Base-by-base conservation (phyloP, 2,888 invertebrate species). In the Pandemis cinnamomeana region DNA sequence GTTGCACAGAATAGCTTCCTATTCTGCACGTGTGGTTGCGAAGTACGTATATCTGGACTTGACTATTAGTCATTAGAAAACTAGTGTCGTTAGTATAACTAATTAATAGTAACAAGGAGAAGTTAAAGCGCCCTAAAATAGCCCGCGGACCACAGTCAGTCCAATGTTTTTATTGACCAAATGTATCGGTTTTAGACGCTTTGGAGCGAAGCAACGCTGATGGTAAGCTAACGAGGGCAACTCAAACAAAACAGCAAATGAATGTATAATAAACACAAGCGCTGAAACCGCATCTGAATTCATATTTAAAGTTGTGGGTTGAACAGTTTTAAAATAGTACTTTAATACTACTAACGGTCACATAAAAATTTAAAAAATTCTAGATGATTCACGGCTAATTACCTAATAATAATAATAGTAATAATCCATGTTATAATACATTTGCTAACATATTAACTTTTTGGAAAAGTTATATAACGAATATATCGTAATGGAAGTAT, bases 161-260 rank as follows among this genome's bases (percentile, higher is more conserved):
- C 48, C 48, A 48, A 48, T 51, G 51, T 51, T 51, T 51, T 51
- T 51, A 20, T 55, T 55, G 20, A 20, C 55, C 55, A 20, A 55
- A 55, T 55, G 7, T 55, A 55, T 8, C 20, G 15, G 20, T 55
- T 70, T 53, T n/a, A 27, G 48, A 55, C 15, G 63, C 15, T 66
- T 48, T 20, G 36, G n/a, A 64, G 55, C 55, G 27, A 71, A 55
- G 20, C 55, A 64, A 41, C 41, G 55, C 36, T 71, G 48, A 71
- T 64, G 71, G 46, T 71, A 64, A 71, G 71, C 71, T 71, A 58
- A 46, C 71, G 58, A 64, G 46, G 27, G 20, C 10, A 71, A 64
- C 64, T 71, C 55, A 71, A 71, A 71, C 55, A 55, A 15, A 71
- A 70, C 68, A 61, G 63, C 15, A 55, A 15, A 55, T 15, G 15